These are phyloP conservation scores for Scomberomorus guttatus DNA, from an alignment of 2,797 vertebrate genomes.

Conservation along the genomic window DNA sequence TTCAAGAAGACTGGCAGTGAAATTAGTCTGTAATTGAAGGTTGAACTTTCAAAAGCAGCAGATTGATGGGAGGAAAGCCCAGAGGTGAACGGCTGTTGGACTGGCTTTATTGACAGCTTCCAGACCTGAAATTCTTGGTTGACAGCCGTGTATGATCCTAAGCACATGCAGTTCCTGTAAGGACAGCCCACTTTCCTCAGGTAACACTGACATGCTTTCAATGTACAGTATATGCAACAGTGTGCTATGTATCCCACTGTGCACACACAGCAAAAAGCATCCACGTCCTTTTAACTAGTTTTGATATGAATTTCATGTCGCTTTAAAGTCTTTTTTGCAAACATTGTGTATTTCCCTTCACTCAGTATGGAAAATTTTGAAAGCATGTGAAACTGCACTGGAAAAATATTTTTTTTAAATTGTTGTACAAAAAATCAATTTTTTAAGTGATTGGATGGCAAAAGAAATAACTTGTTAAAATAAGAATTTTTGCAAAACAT, in stretches of 20 bases:
- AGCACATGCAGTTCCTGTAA: slow-evolving; percentile 47
- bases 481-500: no score
- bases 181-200: slow-evolving; percentile 2
- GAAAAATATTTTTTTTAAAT: no score
- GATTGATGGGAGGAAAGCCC: slow-evolving; percentile 29
- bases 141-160: slow-evolving; percentile 22
- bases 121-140: slow-evolving; percentile 42
- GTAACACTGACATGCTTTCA: slow-evolving; percentile 7
- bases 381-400: no score
- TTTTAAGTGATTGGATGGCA: no score
- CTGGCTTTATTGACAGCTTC: slow-evolving; percentile 33
- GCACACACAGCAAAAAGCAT: neutral
- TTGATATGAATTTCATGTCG: no score
- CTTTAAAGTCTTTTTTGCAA: no score
- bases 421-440: no score
- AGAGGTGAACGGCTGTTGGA: slow-evolving; percentile 4
- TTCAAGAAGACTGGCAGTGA: neutral
- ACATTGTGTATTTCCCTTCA: no score
- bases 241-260: slow-evolving; percentile 1
- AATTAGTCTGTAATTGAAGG: neutral
- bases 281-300: neutral
- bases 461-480: no score
- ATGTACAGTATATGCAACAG: slow-evolving; percentile 3
- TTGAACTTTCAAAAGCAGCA: slow-evolving; percentile 26
- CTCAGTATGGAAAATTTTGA: no score